phyloP scores from a whole-genome alignment of 2,888 invertebrate genomes.

The Sclerodermus sp. region DNA sequence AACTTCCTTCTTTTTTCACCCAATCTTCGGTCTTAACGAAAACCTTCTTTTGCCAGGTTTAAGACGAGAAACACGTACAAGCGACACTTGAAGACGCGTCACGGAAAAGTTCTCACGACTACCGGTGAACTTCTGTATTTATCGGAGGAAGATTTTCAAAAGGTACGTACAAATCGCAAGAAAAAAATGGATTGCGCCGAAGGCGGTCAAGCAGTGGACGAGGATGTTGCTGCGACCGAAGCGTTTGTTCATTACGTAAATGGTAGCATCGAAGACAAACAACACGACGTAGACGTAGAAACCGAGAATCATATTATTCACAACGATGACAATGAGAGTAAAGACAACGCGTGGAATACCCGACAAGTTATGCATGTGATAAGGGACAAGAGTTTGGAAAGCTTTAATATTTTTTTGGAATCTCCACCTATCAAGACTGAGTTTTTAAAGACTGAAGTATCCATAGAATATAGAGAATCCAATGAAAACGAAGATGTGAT shows the following conservation, averaged over 20 bases:
- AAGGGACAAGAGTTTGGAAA: constrained; percentile 21
- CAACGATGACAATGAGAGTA: constrained; percentile 6
- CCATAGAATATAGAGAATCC: constrained; percentile 21
- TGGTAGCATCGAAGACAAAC: background rate
- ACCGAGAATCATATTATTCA: constrained; percentile 25
- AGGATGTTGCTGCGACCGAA: constrained; percentile 29
- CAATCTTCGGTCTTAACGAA: background rate
- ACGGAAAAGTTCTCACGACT: constrained; percentile 62
- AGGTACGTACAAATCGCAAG: constrained; percentile 52
- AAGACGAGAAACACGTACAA: constrained; percentile 66
- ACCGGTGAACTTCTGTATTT: constrained; percentile 58
- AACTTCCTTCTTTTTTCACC: background rate
- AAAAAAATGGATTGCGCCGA: constrained; percentile 30
- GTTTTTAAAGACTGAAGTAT: constrained; percentile 45
- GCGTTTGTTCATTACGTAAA: constrained; percentile 27
- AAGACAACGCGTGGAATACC: constrained; percentile 18
- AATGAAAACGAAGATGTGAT: constrained; percentile 8
- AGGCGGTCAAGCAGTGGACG: constrained; percentile 24
- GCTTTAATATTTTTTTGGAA: constrained; percentile 30
- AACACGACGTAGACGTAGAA: constrained; percentile 1
- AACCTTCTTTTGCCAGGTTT: constrained; percentile 55
- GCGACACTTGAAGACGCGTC: constrained; percentile 63
- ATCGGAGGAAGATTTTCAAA: constrained; percentile 58
- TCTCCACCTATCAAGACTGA: constrained; percentile 48
- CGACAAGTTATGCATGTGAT: constrained; percentile 16